A percentile compares a stretch with the other conserved stretches of the same genome.
Conservation (phyloP, 2,888 invertebrate genomes). For the Hydrotaea cyrtoneurina region DNA sequence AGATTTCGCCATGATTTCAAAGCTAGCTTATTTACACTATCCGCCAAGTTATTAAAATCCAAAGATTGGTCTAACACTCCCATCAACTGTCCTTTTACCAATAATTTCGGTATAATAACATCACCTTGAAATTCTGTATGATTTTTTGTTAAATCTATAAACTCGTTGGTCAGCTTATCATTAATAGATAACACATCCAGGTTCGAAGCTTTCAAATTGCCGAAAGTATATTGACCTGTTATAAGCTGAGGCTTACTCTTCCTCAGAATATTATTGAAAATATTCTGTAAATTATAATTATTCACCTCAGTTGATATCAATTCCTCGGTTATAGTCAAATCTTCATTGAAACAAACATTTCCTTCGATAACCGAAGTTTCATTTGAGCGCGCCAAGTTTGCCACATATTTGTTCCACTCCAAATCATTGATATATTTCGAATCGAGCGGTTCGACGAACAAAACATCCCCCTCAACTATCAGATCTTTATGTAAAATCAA, state of each 20-base stretch:
- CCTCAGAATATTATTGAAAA: constrained; percentile 73
- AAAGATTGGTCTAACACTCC: constrained; percentile 65
- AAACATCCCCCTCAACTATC: constrained; percentile 74
- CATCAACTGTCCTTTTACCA: constrained; percentile 70
- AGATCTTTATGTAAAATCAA: constrained; percentile 76
- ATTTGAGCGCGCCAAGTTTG: constrained; percentile 70
- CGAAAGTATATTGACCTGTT: constrained; percentile 73
- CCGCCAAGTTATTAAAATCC: constrained; percentile 40
- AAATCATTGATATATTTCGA: constrained; percentile 73
- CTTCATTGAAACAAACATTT: constrained; percentile 69
- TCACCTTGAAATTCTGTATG: constrained; percentile 70
- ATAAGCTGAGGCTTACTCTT: constrained; percentile 73
- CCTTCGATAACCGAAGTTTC: constrained; percentile 72
- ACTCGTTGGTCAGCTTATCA: constrained; percentile 64
- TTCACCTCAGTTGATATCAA: constrained; percentile 71
- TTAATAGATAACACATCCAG: constrained; percentile 74
- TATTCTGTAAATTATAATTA: constrained; percentile 68
- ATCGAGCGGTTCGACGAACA: constrained; percentile 71
- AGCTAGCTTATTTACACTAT: constrained; percentile 63
- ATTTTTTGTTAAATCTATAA: constrained; percentile 71
- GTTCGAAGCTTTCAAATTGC: constrained; percentile 68
- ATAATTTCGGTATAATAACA: constrained; percentile 70
- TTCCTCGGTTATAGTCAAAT: constrained; percentile 70
- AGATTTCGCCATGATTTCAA: constrained; percentile 71
- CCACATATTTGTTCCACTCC: constrained; percentile 72